Conservation (phyloP, 1,140 invertebrate genomes). For the Zaprionus gabonicus region DNA sequence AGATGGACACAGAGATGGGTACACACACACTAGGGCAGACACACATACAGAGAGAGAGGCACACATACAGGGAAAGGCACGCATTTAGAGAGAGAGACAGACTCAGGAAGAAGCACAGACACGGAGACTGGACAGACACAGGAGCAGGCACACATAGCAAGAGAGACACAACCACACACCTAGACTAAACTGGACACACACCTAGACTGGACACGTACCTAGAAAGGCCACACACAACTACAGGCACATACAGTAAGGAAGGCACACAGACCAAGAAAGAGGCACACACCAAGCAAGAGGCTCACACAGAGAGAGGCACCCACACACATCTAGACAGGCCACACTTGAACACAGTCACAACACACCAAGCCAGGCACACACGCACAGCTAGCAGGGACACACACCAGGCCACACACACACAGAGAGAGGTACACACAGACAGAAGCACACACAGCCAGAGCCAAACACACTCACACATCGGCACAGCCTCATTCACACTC, state of each 20-base stretch:
- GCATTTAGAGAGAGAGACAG: too few relatives aligned
- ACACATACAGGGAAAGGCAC: too few relatives aligned
- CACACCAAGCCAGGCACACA: too few relatives aligned
- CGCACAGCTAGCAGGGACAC: too few relatives aligned
- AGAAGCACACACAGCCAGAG: not conserved
- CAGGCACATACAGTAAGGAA: too few relatives aligned
- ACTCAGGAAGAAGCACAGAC: not conserved
- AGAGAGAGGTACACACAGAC: slow-evolving; percentile 3
- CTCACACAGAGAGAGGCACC: slow-evolving; percentile 8
- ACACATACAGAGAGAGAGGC: too few relatives aligned
- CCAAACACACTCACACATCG: too few relatives aligned
- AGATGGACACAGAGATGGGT: not conserved
- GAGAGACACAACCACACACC: not conserved
- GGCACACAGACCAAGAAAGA: too few relatives aligned
- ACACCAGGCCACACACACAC: too few relatives aligned
- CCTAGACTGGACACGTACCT: not conserved
- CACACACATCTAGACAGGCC: not conserved
- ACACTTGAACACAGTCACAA: too few relatives aligned
- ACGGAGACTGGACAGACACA: too few relatives aligned
- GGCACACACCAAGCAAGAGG: too few relatives aligned
- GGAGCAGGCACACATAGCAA: not conserved
- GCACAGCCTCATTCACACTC: not conserved
- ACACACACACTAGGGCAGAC: not conserved
- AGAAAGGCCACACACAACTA: not conserved
- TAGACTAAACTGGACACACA: not conserved